These are phyloP conservation scores for Xanthostigma xanthostigma DNA, from an alignment of 2,888 invertebrate genomes.

Conservation along the genomic window DNA sequence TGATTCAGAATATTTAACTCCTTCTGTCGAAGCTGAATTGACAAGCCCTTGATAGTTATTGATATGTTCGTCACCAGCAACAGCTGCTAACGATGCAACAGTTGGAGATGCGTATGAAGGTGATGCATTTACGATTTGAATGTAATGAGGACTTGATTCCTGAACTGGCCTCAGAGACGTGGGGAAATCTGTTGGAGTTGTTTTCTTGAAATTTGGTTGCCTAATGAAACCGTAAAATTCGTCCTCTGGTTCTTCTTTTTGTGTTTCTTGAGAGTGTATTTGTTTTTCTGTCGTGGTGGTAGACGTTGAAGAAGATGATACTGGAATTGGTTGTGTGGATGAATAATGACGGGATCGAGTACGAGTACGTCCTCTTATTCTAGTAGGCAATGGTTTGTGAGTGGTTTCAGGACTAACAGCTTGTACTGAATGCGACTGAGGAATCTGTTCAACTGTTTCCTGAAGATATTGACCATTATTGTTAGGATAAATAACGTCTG, in stretches of 20 bases:
- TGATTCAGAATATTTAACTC: background rate
- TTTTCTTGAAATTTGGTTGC: slow-evolving; percentile 26
- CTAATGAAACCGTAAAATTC: slow-evolving; percentile 35
- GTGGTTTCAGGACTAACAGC: slow-evolving; percentile 20
- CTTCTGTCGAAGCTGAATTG: background rate
- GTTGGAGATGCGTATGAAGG: too few species aligned
- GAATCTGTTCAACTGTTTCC: too few species aligned
- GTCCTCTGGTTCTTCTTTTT: slow-evolving; percentile 20
- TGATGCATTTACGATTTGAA: background rate
- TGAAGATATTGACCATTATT: too few species aligned
- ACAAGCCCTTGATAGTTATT: background rate
- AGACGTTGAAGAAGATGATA: slow-evolving; percentile 18
- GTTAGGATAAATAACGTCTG: too few species aligned
- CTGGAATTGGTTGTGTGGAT: slow-evolving; percentile 11
- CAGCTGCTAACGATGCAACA: background rate
- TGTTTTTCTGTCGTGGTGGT: slow-evolving; percentile 14
- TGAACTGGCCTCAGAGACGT: background rate
- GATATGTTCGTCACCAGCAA: background rate
- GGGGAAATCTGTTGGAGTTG: slow-evolving; percentile 4
- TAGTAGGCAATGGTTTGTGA: background rate
- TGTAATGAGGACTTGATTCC: background rate
- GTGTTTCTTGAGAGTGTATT: slow-evolving; percentile 1
- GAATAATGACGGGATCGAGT: slow-evolving; percentile 7
- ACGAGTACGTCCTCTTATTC: background rate
- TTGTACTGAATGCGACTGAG: slow-evolving; percentile 25